phyloP scores from a whole-genome alignment of 2,888 invertebrate genomes.

The Caenorhabditis plicata region DNA sequence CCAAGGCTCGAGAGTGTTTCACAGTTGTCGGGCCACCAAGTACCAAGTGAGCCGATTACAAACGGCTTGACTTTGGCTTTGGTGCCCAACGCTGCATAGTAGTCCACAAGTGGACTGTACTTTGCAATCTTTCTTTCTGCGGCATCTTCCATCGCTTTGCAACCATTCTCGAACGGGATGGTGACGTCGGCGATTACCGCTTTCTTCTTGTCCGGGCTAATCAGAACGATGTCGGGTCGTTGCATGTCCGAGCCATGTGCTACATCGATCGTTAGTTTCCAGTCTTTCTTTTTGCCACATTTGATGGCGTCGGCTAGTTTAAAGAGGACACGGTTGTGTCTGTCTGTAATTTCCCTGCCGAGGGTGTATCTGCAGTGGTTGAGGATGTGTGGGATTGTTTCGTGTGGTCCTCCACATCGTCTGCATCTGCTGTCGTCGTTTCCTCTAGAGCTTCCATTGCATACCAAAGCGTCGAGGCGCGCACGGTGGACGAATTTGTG shows the following conservation, averaged over 20 bases:
- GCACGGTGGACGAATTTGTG: conserved; percentile 5
- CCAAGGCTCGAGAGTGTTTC: too few species aligned
- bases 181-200: conserved; percentile 4
- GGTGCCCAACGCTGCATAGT: background rate
- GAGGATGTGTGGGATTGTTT: conserved; percentile 6
- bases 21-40: too few species aligned
- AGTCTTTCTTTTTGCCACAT: background rate
- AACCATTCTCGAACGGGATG: conserved; percentile 4
- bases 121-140: conserved; percentile 1
- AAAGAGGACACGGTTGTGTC: conserved; percentile 1
- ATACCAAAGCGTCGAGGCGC: background rate
- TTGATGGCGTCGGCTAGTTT: background rate
- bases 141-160: background rate
- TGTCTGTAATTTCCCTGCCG: background rate
- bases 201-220: background rate
- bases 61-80: background rate
- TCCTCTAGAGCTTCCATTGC: background rate
- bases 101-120: background rate
- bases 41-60: background rate
- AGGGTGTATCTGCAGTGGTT: background rate
- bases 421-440: background rate
- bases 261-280: background rate
- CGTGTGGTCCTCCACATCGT: background rate
- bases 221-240: conserved; percentile 1
- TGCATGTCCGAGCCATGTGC: background rate